A percentile compares a stretch with the other conserved stretches of the same genome.
Evolutionary conservation across 1,140 invertebrate species (phyloP).

Genomic region (Bilobella aurantiaca): DNA sequence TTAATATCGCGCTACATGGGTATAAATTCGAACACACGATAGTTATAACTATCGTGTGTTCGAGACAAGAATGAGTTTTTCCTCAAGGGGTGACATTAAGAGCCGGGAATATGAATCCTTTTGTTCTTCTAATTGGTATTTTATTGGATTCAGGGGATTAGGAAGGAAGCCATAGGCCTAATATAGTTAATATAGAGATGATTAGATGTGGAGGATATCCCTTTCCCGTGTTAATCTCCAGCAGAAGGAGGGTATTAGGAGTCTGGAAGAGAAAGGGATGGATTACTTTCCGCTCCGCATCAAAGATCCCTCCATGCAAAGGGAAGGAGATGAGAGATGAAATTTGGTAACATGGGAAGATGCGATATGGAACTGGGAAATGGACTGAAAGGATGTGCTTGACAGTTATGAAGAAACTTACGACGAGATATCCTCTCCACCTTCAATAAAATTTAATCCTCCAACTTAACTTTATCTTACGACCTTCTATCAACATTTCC

Average conservation of each 20-base stretch:
- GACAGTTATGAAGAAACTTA: conserved; percentile 7
- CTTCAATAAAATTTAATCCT: conserved; percentile 5
- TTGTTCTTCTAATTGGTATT: conserved; percentile 7
- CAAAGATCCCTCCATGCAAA: conserved; percentile 3
- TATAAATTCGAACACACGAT: too few relatives aligned
- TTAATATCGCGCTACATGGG: too few relatives aligned
- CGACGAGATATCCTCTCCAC: background rate
- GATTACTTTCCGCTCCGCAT: background rate
- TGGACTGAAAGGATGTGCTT: background rate
- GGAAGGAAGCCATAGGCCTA: background rate
- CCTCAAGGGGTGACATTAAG: too few relatives aligned
- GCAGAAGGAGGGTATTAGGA: background rate
- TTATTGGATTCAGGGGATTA: background rate
- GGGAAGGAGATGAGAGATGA: background rate
- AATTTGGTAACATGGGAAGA: too few relatives aligned
- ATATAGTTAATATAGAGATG: too few relatives aligned
- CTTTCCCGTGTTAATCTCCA: background rate
- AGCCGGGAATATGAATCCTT: background rate
- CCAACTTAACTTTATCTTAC: too few relatives aligned
- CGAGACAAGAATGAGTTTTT: too few relatives aligned
- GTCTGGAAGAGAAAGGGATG: background rate
- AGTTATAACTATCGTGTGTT: too few relatives aligned
- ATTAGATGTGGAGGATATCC: too few relatives aligned
- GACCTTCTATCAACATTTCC: too few relatives aligned
- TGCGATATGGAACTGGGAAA: background rate